A percentile compares a stretch with the other conserved stretches of the same genome.
These are phyloP conservation scores for Triplophysa dalaica DNA, from an alignment of 2,113 vertebrate species.

Conservation along the genomic window DNA sequence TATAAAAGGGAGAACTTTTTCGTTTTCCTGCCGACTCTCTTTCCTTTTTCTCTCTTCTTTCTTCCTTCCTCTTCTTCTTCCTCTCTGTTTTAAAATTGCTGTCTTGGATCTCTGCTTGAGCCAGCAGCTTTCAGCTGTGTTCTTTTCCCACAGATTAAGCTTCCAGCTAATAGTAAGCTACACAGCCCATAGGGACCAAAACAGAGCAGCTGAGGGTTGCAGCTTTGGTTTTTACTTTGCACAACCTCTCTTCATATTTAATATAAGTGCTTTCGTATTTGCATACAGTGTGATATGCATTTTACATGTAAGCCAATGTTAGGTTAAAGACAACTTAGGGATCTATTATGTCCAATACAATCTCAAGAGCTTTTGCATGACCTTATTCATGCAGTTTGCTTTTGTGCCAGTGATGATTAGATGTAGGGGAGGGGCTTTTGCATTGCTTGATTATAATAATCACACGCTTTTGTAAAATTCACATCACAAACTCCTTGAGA, in stretches of 20 bases:
- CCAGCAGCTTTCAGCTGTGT: not conserved
- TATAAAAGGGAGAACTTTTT: not conserved
- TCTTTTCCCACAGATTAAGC: conserved; percentile 13
- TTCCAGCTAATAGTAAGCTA: not conserved
- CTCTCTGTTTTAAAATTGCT: conserved; percentile 3
- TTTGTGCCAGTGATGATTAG: no score
- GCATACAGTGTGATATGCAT: not conserved
- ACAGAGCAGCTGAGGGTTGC: not conserved
- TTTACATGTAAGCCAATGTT: not conserved
- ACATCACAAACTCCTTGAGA: no score
- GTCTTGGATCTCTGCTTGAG: not conserved
- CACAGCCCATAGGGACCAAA: not conserved
- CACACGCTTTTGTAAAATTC: no score
- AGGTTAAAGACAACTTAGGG: not conserved
- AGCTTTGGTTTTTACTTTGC: not conserved
- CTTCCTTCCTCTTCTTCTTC: not conserved
- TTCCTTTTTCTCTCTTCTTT: not conserved
- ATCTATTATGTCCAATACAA: not conserved
- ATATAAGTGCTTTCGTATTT: not conserved
- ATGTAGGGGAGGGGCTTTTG: no score
- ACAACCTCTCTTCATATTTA: not conserved
- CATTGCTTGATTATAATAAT: no score
- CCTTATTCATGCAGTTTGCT: no score
- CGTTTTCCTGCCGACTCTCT: not conserved
- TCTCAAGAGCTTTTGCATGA: no score